Conservation (phyloP, 2,113 vertebrate species). For the Saccopteryx leptura region DNA sequence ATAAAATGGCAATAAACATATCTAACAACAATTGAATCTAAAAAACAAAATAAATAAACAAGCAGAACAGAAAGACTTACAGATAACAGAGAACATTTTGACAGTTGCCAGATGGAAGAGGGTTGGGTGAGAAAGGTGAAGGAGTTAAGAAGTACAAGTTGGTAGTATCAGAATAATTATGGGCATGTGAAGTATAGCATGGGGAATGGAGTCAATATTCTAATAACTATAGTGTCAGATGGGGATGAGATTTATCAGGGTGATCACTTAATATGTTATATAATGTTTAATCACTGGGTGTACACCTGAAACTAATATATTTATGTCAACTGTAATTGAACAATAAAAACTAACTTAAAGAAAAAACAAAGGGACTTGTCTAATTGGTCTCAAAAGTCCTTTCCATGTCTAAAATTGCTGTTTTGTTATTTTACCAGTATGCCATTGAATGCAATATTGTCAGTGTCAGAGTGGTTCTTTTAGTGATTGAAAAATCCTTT, state of each 20-base stretch:
- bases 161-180: neutral
- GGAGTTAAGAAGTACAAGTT: neutral
- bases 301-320: neutral
- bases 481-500: neutral
- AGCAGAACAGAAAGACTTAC: neutral
- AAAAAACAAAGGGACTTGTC: neutral
- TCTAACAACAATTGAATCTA: neutral
- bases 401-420: neutral
- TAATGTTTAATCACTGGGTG: neutral
- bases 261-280: neutral
- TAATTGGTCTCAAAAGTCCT: neutral
- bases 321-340: neutral
- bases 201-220: neutral
- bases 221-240: neutral
- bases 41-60: neutral
- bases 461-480: neutral
- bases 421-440: constrained; percentile 9
- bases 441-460: neutral
- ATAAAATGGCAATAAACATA: neutral
- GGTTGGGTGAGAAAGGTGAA: neutral
- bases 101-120: neutral
- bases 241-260: neutral
- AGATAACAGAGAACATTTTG: neutral
- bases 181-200: neutral
- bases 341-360: neutral